Evolutionary conservation across 2,888 invertebrate genomes (phyloP).

Genomic region (Tachina lurida): DNA sequence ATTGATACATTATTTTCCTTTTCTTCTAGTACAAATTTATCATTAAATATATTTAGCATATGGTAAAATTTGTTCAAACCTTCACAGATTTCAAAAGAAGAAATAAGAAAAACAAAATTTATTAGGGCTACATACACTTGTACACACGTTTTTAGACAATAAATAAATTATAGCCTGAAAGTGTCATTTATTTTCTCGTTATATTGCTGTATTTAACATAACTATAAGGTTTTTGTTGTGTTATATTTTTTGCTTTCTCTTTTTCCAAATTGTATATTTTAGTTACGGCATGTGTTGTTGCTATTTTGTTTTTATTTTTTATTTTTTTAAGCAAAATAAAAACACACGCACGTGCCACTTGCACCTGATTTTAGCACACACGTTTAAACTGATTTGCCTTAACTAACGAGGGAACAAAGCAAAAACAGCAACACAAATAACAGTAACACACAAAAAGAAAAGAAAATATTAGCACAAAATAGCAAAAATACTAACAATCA

Average conservation of each 20-base stretch:
- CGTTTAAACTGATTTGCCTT: slow-evolving; percentile 48
- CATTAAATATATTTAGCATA: too few relatives aligned
- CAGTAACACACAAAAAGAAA: slow-evolving; percentile 12
- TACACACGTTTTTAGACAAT: background rate
- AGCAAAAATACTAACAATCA: slow-evolving; percentile 11
- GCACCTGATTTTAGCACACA: slow-evolving; percentile 68
- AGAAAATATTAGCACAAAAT: slow-evolving; percentile 37
- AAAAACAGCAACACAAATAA: slow-evolving; percentile 36
- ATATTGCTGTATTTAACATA: background rate
- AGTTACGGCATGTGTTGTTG: background rate
- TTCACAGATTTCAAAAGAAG: background rate
- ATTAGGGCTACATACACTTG: background rate
- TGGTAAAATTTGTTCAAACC: background rate
- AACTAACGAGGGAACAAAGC: slow-evolving; percentile 50
- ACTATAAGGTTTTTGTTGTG: background rate
- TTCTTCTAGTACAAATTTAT: too few relatives aligned
- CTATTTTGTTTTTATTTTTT: background rate
- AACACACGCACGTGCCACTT: slow-evolving; percentile 71
- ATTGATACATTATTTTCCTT: too few relatives aligned
- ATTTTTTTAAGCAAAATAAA: slow-evolving; percentile 34
- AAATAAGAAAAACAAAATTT: background rate
- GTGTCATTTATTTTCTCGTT: slow-evolving; percentile 35
- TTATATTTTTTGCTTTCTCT: background rate
- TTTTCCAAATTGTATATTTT: slow-evolving; percentile 18
- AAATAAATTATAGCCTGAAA: slow-evolving; percentile 1